Base-by-base conservation (phyloP, 1,140 invertebrate species). In the Drosophila mayri region DNA sequence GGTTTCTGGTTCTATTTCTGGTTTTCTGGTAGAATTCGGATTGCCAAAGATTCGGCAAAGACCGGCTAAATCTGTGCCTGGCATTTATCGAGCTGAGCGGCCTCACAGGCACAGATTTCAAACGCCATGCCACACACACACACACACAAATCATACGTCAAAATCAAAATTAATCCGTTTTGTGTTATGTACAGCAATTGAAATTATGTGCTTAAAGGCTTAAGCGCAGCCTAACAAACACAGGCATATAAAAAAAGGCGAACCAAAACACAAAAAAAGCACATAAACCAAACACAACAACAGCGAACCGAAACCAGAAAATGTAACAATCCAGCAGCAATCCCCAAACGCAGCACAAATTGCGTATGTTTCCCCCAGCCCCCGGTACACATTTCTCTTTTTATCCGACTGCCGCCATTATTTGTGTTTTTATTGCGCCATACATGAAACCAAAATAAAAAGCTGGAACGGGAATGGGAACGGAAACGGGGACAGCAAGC, bases 151-250 rank as follows among this genome's bases (percentile, higher is more conserved):
- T 84, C 85, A 84, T 74, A 84, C 74, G 84, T 87, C 85, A 80
- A 87, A 87, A 87, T 87, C 85, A 88, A 88, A 87, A 81, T 88
- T 88, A 87, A 87, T 87, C 85, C 84, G 67, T 78, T 88, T 72
- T 84, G 85, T 84, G 84, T 84, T 87, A 88, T 88, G 85, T 80
- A 84, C 68, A 62, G 81, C 84, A 87, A 88, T 88, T 87, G 84
- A 88, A 87, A 88, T 87, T 88, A 87, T 88, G 76, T 88, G 84
- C 85, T 87, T 88, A 87, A 87, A 77, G 84, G 84, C 84, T 87
- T 84, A 74, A 77, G 44, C 57, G 38, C 49, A 61, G 76, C 84
- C 83, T 79, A 86, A 83, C 84, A 86, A 83, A 79, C 74, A 66
- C 74, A 66, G 50, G 58, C 74, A 79, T 70, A 86, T 74, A 85